Base-by-base conservation (phyloP, 2,888 invertebrate genomes). In the Eristalis arbustorum region DNA sequence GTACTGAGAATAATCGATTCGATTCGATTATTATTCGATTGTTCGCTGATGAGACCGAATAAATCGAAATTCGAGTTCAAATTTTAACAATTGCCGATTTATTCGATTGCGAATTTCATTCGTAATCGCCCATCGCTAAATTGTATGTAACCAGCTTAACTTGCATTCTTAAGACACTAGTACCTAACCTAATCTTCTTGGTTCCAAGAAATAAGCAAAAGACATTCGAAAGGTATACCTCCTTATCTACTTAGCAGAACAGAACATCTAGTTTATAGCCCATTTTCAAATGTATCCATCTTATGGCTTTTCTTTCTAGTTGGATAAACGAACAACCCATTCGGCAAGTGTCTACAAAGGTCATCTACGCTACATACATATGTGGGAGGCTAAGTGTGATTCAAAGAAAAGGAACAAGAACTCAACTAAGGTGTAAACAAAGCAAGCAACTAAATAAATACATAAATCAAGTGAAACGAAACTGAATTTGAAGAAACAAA, bases 401-500 rank as follows among this genome's bases (percentile, higher is more conserved):
- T 87, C 37, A 76, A 40, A 83, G 66, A 64, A 62, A 69, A 81
- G 18, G 18, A 82, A 88, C 18, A 18, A n/a, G n/a, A 49, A 4
- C n/a, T 18, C n/a, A 49, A 49, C 18, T 8, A 49, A 18, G 49
- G 49, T n/a, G n/a, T 6, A 49, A 87, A 85, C 83, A 88, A 80
- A 79, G 89, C 89, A 88, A 89, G 89, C 89, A 88, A 85, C 76
- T 71, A 59, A 83, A 83, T 56, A 69, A 59, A 67, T 64, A 74
- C 23, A 62, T 34, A 77, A 74, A 1, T 23, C 64, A 31, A 76
- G 23, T 59, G 23, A 49, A 28, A 59, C 22, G 18, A 67, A 71
- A 4, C 8, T 40, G 66, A 85, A 42, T 4, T 40, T 62, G 73
- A 76, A 71, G n/a, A n/a, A 23, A 76, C 6, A n/a, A 40, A 61